Evolutionary conservation across 2,797 vertebrate genomes (phyloP).

Genomic region (Microchirus variegatus): DNA sequence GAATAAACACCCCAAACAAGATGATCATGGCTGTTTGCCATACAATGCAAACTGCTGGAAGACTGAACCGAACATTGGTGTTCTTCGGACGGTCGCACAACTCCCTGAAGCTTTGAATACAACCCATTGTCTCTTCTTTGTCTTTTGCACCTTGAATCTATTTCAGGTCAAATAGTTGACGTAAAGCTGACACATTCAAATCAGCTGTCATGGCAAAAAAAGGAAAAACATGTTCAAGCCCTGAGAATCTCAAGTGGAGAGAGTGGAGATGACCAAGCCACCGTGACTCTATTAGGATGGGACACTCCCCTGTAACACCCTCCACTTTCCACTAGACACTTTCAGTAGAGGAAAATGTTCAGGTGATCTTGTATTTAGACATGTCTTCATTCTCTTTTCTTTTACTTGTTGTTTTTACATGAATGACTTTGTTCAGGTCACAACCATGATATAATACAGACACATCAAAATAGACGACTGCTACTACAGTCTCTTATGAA

Average conservation of each 20-base stretch:
- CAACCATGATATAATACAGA: neutral
- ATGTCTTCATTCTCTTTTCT: too few relatives aligned
- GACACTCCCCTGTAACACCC: conserved; percentile 64
- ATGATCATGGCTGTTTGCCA: conserved; percentile 90
- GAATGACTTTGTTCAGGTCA: too few relatives aligned
- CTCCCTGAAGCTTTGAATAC: conserved; percentile 71
- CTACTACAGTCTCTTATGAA: too few relatives aligned
- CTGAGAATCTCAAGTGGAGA: conserved; percentile 33
- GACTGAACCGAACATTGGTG: conserved; percentile 84
- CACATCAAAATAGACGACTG: neutral
- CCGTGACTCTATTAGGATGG: conserved; percentile 18
- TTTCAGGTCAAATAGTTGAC: neutral
- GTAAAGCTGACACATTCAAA: conserved; percentile 1
- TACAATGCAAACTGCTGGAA: conserved; percentile 86
- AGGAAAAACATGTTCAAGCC: conserved; percentile 3
- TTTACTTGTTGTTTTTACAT: too few relatives aligned
- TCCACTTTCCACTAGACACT: neutral
- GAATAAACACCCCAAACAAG: conserved; percentile 92
- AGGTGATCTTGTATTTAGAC: neutral
- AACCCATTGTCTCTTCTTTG: conserved; percentile 72
- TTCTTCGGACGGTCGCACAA: conserved; percentile 80
- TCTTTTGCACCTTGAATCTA: neutral
- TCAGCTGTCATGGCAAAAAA: conserved; percentile 1
- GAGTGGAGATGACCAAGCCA: conserved; percentile 21
- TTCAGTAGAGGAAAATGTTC: conserved; percentile 2